Conservation (phyloP, 92 coral and sea anemone genomes). For the Paramuricea clavata region DNA sequence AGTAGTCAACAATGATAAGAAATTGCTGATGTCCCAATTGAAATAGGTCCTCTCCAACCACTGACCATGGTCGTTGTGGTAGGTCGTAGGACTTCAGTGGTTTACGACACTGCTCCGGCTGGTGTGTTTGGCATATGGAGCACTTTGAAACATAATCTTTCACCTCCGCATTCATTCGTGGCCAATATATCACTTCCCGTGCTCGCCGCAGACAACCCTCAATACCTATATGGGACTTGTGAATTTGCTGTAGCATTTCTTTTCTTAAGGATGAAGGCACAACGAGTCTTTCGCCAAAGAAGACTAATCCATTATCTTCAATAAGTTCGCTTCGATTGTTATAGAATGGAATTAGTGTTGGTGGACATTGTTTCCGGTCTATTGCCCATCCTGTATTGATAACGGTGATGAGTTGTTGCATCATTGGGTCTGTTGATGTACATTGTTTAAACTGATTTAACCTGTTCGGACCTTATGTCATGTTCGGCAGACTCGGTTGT, state of each 20-base stretch:
- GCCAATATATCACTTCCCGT: slow-evolving; percentile 66
- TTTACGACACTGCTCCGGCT: slow-evolving; percentile 62
- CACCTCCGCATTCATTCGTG: slow-evolving; percentile 59
- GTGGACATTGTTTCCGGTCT: slow-evolving; percentile 29
- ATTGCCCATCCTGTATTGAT: slow-evolving; percentile 46
- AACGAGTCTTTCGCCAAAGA: no score
- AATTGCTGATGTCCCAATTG: slow-evolving; percentile 57
- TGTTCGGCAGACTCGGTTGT: slow-evolving; percentile 55
- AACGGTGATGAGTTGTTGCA: slow-evolving; percentile 51
- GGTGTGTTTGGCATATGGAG: slow-evolving; percentile 51
- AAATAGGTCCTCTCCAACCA: slow-evolving; percentile 56
- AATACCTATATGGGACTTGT: slow-evolving; percentile 47
- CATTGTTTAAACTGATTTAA: slow-evolving; percentile 19
- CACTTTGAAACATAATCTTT: slow-evolving; percentile 56
- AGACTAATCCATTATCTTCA: slow-evolving; percentile 49
- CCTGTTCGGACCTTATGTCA: slow-evolving; percentile 36
- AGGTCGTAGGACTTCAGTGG: slow-evolving; percentile 46
- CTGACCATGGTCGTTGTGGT: slow-evolving; percentile 57
- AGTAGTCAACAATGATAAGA: slow-evolving; percentile 49
- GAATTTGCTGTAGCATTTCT: slow-evolving; percentile 26
- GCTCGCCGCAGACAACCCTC: slow-evolving; percentile 57
- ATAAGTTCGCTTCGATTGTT: slow-evolving; percentile 50
- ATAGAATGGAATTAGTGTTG: slow-evolving; percentile 38
- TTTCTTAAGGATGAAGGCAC: slow-evolving; percentile 38
- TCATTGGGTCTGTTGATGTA: slow-evolving; percentile 43